These are phyloP conservation scores for Clarias laeviceps DNA, from an alignment of 2,797 vertebrate genomes.

Conservation along the genomic window DNA sequence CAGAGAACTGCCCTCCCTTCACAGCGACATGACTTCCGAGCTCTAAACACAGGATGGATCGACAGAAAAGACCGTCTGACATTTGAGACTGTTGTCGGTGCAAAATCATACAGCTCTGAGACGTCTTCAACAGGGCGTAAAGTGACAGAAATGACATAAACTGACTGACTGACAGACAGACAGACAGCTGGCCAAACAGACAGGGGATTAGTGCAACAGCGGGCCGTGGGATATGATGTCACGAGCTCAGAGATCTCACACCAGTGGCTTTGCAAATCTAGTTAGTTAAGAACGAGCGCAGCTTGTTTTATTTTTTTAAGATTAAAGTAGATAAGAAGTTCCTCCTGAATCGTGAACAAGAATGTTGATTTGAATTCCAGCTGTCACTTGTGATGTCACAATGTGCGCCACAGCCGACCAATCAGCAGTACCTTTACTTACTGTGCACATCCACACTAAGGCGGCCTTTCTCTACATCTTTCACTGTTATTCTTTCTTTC, in stretches of 20 bases:
- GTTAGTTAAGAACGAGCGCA: neutral
- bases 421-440: neutral
- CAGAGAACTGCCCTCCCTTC: constrained; percentile 1
- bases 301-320: neutral
- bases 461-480: neutral
- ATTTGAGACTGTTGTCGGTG: constrained; percentile 32
- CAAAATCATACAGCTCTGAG: constrained; percentile 22
- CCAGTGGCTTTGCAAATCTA: neutral
- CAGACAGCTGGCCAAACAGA: constrained; percentile 31
- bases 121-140: constrained; percentile 27
- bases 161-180: constrained; percentile 36
- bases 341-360: neutral
- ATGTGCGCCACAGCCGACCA: neutral
- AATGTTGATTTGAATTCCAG: neutral
- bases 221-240: neutral
- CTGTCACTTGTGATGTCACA: neutral
- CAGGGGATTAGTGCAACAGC: constrained; percentile 16
- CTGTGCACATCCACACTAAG: neutral
- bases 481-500: neutral
- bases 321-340: neutral
- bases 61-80: constrained; percentile 37
- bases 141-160: constrained; percentile 21
- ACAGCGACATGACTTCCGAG: constrained; percentile 16
- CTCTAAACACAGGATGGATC: neutral
- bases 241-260: constrained; percentile 3